A percentile compares a stretch with the other conserved stretches of the same genome.
Evolutionary conservation across 1,140 invertebrate genomes (phyloP).

Genomic region (Protaetia brevitarsis): DNA sequence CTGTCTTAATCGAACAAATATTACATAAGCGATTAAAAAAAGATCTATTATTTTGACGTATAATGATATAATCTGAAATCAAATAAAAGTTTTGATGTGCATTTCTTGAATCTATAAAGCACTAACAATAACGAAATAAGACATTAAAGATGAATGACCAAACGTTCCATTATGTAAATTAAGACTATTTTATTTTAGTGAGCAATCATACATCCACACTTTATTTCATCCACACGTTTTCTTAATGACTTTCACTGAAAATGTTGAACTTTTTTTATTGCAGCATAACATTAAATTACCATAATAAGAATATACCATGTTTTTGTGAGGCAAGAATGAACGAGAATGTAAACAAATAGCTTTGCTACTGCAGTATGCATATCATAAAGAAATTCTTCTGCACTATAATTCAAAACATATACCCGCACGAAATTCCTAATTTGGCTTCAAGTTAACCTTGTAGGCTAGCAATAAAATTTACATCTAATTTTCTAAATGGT

Average conservation of each 20-base stretch:
- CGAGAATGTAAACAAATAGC: not conserved
- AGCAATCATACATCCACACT: constrained; percentile 12
- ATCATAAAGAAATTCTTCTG: not conserved
- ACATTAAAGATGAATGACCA: not conserved
- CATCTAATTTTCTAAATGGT: not conserved
- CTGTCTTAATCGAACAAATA: not conserved
- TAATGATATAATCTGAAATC: too few species aligned
- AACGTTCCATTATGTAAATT: constrained; percentile 1
- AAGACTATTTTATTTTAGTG: not conserved
- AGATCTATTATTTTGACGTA: too few species aligned
- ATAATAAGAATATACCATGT: too few species aligned
- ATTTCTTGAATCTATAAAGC: too few species aligned
- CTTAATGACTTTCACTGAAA: constrained; percentile 7
- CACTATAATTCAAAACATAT: not conserved
- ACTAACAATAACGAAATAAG: too few species aligned
- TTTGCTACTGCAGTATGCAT: not conserved
- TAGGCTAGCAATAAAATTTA: not conserved
- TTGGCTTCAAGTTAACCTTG: not conserved
- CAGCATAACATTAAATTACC: not conserved
- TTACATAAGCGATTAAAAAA: not conserved
- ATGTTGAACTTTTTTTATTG: not conserved
- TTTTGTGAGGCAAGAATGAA: not conserved
- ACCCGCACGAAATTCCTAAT: not conserved
- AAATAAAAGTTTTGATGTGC: too few species aligned
- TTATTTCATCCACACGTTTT: constrained; percentile 1